Conservation (phyloP, 2,888 invertebrate genomes). For the Diarsia mendica region DNA sequence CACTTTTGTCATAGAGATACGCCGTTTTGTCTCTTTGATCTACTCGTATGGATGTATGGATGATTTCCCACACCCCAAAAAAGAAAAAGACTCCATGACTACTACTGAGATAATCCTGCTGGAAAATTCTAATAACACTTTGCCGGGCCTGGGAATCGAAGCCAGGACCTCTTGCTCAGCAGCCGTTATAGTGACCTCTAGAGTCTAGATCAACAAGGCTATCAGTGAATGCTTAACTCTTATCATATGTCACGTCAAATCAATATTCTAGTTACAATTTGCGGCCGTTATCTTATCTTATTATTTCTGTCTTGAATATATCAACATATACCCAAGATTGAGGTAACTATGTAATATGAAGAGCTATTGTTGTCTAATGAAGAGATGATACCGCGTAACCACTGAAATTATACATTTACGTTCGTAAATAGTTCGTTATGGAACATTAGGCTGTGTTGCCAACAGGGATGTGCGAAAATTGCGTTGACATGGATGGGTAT, state of each 20-base stretch:
- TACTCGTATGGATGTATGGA: no score
- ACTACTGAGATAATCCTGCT: no score
- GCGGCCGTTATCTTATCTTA: background rate
- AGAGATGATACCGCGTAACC: no score
- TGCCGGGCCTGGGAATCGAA: no score
- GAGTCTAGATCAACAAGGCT: no score
- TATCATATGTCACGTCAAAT: background rate
- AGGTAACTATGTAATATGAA: background rate
- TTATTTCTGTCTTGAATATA: no score
- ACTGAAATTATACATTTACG: background rate
- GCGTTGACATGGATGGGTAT: background rate
- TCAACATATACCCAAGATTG: background rate
- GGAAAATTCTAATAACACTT: no score
- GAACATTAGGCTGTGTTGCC: background rate
- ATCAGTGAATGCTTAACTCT: no score
- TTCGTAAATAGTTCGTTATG: background rate
- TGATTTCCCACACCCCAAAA: no score
- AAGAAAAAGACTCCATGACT: no score
- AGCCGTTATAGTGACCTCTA: no score
- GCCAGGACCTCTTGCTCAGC: no score
- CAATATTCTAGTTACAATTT: background rate
- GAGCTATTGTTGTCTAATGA: slow-evolving; percentile 7
- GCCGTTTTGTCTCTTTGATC: slow-evolving; percentile 9
- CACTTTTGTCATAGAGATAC: slow-evolving; percentile 18
- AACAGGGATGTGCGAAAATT: background rate